These are phyloP conservation scores for Diadumene lineata DNA, from an alignment of 92 coral and sea anemone species.

Conservation along the genomic window DNA sequence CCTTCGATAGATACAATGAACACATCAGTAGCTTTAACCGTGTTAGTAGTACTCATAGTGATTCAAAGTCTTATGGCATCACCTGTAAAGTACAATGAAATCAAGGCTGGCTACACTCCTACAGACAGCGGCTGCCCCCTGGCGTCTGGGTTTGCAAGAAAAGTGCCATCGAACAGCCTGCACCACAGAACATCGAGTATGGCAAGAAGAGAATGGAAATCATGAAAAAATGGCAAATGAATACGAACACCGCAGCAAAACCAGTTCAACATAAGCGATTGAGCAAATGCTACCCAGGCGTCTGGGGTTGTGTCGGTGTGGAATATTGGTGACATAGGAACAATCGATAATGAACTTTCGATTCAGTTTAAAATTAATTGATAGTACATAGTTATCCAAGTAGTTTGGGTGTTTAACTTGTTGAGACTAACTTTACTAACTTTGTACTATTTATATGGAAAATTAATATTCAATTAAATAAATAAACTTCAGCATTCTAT, in stretches of 20 bases:
- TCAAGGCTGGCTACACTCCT: background rate
- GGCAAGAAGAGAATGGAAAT: conserved; percentile 6
- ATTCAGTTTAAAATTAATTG: background rate
- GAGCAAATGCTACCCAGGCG: conserved; percentile 28
- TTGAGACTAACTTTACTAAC: background rate
- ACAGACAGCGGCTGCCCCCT: conserved; percentile 18
- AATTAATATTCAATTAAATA: background rate
- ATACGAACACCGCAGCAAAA: conserved; percentile 8
- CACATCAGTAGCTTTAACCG: conserved; percentile 2
- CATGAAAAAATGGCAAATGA: conserved; percentile 12
- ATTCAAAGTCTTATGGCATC: conserved; percentile 13
- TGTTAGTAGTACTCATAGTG: conserved; percentile 13
- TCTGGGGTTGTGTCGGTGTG: conserved; percentile 43
- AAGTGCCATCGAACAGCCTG: background rate
- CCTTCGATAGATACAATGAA: conserved; percentile 17
- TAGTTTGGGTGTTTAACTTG: background rate
- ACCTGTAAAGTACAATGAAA: conserved; percentile 7
- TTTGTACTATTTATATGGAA: conserved; percentile 4
- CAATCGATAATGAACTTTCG: background rate
- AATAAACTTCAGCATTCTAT: background rate
- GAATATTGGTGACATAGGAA: background rate
- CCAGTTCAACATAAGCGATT: background rate
- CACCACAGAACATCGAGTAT: background rate
- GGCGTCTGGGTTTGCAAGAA: conserved; percentile 28
- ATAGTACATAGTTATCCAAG: too few relatives aligned